Evolutionary conservation across 2,888 invertebrate genomes (phyloP), one percentile per base, ranked within the genome.

Genomic region (Zaprionus bogoriensis): DNA sequence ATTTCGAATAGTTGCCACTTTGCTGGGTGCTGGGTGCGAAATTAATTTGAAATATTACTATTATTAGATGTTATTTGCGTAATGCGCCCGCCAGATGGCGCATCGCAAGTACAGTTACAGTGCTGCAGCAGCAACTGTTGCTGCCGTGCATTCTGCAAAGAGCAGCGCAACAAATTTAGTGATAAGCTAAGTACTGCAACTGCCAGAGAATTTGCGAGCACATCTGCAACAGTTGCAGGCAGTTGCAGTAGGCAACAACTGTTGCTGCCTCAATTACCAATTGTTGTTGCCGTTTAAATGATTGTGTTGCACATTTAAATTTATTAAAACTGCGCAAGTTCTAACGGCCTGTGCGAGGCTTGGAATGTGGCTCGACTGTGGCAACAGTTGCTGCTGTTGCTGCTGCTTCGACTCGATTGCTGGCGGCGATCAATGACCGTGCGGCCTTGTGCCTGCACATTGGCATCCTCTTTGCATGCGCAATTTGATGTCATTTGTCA

Each of bases 11-110:
- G 67, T 74, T 74, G n/a, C n/a, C n/a, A n/a, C n/a, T n/a, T n/a
- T n/a, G n/a, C n/a, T n/a, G n/a, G n/a, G n/a, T 47, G 71, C 47
- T 76, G 63, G 67, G 83, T 72, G 81, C 71, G 70, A 83, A 81
- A 83, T 81, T 83, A 86, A 81, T 81, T 81, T 83, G 84, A 86
- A 69, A 74, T 81, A 81, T 81, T 81, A 83, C 81, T 86, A 69
- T 86, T 86, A 80, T 80, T 86, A 86, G 77, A 52, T 19, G 84
- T 66, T 86, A 70, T 83, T 79, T 83, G 84, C 78, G 85, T 75
- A 82, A 85, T 79, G 79, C 50, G 54, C 42, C 57, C 25, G 47
- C 45, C 45, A 32, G 73, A 73, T 30, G 46, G 25, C 44, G 52
- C 45, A 52, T 46, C 48, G 17, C 57, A 48, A 46, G 60, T 58